phyloP scores from a whole-genome alignment of 1,140 invertebrate species.

The Ectropis grisescens region DNA sequence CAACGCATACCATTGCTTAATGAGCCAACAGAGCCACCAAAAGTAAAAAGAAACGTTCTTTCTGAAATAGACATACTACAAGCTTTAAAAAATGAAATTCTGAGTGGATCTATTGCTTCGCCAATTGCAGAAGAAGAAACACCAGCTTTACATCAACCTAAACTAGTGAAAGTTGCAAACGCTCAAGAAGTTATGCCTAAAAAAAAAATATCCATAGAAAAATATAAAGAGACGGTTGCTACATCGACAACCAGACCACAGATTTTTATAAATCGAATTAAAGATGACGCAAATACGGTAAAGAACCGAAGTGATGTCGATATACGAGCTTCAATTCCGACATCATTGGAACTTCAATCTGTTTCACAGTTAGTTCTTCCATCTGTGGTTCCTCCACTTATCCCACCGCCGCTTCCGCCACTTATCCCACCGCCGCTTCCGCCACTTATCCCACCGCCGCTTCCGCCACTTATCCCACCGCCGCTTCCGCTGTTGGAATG shows the following conservation, averaged over 20 bases:
- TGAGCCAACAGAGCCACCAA: slow-evolving; percentile 13
- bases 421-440: no score
- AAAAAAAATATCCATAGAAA: slow-evolving; percentile 65
- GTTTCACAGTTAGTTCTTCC: no score
- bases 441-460: no score
- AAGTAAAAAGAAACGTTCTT: slow-evolving; percentile 23
- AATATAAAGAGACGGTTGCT: slow-evolving; percentile 50
- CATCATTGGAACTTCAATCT: no score
- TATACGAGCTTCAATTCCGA: slow-evolving; percentile 50
- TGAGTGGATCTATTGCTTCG: slow-evolving; percentile 34
- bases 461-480: no score
- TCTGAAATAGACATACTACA: slow-evolving; percentile 65
- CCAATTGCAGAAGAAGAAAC: slow-evolving; percentile 23
- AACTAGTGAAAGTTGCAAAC: slow-evolving; percentile 49
- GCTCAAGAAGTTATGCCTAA: slow-evolving; percentile 37
- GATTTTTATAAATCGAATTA: background rate
- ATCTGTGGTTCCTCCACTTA: no score
- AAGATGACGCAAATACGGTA: slow-evolving; percentile 18
- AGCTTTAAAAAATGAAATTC: slow-evolving; percentile 62
- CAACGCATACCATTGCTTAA: slow-evolving; percentile 44
- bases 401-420: no score
- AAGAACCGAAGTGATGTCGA: slow-evolving; percentile 38
- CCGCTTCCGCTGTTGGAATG: no score
- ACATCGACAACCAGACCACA: background rate
- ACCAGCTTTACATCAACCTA: slow-evolving; percentile 48